Base-by-base conservation (phyloP, 2,113 vertebrate genomes). In the Egretta garzetta region DNA sequence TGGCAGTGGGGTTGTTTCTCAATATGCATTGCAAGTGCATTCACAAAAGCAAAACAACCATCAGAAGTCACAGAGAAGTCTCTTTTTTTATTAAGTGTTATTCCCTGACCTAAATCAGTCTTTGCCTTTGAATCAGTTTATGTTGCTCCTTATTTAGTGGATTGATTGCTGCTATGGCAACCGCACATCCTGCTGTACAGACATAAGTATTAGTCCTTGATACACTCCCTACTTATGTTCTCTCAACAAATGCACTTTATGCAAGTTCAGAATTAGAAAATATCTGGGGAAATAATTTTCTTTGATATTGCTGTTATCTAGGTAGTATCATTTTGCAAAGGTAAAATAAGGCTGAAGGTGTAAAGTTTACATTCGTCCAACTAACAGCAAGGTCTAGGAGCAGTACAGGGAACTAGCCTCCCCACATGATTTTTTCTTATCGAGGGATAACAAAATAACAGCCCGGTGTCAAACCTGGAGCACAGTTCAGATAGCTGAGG, bases 91-190 rank as follows among this genome's bases (percentile, higher is more conserved):
- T 76, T 70, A 91, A 98, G 82, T 95, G 73, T 60, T 86, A 95
- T 97, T 97, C 91, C 80, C 94, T 98, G 93, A 98, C 96, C 97
- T 97, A 97, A 98, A 98, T 98, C 94, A 97, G 96, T 97, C 94
- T 97, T 97, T 97, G 95, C 96, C 94, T 98, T 98, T 97, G 97
- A 98, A 98, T 98, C 94, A 97, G 96, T 98, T 98, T 98, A 90
- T 96, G 95, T 95, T 98, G 92, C 86, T 95, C 93, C 84, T 81
- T 97, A 95, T 97, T 98, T 98, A 97, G 95, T 63, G 80, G 97
- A 98, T 95, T 98, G 97, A 97, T 97, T 97, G 97, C 97, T 98
- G 95, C 98, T 98, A 98, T 98, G 96, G 95, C 91, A 98, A 98
- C 98, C 33, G 63, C 94, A 90, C 93, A 98, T 97, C 91, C 72